Conservation (phyloP, 2,113 vertebrate genomes). For the Upupa epops region DNA sequence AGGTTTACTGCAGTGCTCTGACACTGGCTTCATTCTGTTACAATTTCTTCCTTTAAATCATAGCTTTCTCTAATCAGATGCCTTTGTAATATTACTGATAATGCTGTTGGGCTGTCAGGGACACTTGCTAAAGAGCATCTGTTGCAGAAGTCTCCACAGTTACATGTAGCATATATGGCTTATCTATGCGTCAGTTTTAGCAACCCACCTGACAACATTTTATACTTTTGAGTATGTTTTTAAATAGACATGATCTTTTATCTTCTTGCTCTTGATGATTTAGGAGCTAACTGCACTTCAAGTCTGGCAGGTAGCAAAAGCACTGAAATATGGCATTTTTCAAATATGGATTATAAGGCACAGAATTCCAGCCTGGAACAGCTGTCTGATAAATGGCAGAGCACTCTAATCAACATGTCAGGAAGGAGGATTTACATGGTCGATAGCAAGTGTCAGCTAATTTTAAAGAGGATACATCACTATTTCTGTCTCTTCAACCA, state of each 20-base stretch:
- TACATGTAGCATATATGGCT: rapidly evolving
- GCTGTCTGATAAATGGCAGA: not conserved
- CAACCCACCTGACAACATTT: not conserved
- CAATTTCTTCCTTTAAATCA: not conserved
- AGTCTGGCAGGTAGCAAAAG: no score
- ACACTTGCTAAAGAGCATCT: not conserved
- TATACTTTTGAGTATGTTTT: not conserved
- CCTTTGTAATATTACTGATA: not conserved
- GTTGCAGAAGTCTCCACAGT: not conserved
- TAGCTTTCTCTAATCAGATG: not conserved
- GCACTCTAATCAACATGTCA: not conserved
- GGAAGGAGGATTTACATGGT: not conserved
- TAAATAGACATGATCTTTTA: not conserved
- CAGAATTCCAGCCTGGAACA: not conserved
- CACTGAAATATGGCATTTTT: not conserved
- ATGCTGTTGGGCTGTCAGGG: not conserved
- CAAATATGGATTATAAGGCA: not conserved
- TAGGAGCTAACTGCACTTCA: not conserved
- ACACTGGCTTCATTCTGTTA: not conserved
- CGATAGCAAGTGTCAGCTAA: not conserved
- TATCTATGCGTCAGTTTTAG: not conserved
- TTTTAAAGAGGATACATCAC: not conserved
- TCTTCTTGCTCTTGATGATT: not conserved
- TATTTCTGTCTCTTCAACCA: not conserved
- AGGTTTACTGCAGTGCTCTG: not conserved